Conservation (phyloP, 2,113 vertebrate genomes). For the Crotalus helleri region DNA sequence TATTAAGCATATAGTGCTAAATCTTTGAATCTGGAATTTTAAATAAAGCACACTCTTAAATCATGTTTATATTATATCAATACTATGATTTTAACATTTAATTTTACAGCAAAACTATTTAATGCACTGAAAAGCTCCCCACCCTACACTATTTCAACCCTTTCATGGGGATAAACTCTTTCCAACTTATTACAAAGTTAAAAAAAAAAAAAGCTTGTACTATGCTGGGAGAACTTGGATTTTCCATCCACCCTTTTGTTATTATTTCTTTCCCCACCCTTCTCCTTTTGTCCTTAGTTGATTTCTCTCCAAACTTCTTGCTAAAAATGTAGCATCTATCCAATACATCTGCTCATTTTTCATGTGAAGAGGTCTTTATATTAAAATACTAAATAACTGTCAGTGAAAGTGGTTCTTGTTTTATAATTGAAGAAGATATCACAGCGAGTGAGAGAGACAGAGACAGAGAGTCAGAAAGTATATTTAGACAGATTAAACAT, state of each 20-base stretch:
- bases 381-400: background rate
- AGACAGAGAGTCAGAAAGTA: background rate
- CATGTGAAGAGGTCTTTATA: slow-evolving; percentile 1
- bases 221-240: background rate
- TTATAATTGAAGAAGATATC: background rate
- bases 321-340: background rate
- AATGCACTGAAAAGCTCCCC: accelerated
- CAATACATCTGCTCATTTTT: slow-evolving; percentile 6
- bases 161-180: background rate
- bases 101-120: background rate
- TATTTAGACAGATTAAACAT: background rate
- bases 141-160: background rate
- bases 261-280: background rate
- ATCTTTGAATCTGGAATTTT: background rate
- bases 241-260: background rate
- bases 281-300: background rate
- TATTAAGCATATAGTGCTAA: slow-evolving; percentile 1
- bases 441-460: background rate
- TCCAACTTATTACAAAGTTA: background rate
- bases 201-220: background rate
- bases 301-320: background rate
- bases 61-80: background rate
- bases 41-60: background rate
- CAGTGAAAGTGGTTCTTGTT: background rate
- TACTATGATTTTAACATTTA: background rate